Evolutionary conservation across 2,888 invertebrate species (phyloP), one percentile per base, ranked within the genome.

Genomic region (Himalopsyche kuldschensis): DNA sequence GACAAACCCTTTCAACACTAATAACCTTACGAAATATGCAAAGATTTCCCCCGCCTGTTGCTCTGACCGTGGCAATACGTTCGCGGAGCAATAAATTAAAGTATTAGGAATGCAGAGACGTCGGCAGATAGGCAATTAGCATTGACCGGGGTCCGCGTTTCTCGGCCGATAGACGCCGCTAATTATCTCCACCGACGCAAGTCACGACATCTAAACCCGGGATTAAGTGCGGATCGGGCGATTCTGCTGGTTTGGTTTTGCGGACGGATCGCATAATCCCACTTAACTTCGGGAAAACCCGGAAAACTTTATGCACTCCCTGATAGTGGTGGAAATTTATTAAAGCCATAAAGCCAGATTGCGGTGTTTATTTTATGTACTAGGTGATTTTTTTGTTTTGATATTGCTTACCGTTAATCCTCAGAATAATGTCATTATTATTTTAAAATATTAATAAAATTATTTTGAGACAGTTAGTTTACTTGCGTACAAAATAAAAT

Each of bases 41-140:
- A 27, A 69, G 69, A 15, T 27, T 24, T 27, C 69, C 30, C 63
- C 27, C 27, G 27, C 69, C 27, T 69, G 69, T 69, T 69, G 69
- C 30, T 69, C 27, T 10, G 30, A 11, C 11, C 11, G 15, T 1
- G 30, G 11, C 69, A 75, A 75, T 75, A 69, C 69, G 75, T 82
- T 78, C 30, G 31, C 35, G 75, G 69, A 75, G 82, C 84, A 81
- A 84, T 84, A 84, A 84, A 84, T 84, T 82, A 84, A 35, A 76
- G 82, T 78, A 78, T 84, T 82, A 81, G 79, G 30, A 46, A 69
- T 15, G 47, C 47, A 24, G 30, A 82, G 55, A 27, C 78, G 30
- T 75, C 69, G 48, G 80, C 82, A 80, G 82, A 78, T 84, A 80
- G 75, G 80, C 80, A 84, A 84, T 84, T 81, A 84, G 69, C 32